These are phyloP conservation scores for Sphecodes monilicornis DNA, from an alignment of 2,888 invertebrate species.

Conservation along the genomic window DNA sequence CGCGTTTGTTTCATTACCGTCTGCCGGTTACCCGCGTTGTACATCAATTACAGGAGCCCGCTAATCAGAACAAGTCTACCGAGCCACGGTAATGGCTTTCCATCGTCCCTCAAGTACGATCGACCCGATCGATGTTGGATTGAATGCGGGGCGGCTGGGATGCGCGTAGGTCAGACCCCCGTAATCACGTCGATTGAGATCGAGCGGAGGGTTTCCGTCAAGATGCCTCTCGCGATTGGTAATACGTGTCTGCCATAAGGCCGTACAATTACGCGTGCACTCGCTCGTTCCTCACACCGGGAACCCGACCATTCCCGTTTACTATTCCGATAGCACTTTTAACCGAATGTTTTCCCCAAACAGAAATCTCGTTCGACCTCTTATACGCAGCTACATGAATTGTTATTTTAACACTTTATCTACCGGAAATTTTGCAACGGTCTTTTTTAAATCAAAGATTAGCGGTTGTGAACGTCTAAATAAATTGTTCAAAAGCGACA, in stretches of 20 bases:
- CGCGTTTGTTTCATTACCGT: conserved; percentile 55
- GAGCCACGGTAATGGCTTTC: conserved; percentile 63
- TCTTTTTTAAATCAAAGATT: too few relatives aligned
- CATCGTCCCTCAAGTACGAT: conserved; percentile 62
- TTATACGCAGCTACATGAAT: neutral
- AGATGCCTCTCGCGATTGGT: conserved; percentile 52
- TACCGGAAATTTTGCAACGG: too few relatives aligned
- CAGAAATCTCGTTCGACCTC: neutral
- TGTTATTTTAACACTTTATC: too few relatives aligned
- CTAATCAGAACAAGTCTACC: conserved; percentile 67
- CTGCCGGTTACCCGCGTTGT: conserved; percentile 51
- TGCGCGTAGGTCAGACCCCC: conserved; percentile 48
- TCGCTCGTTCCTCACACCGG: conserved; percentile 24
- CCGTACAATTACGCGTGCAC: conserved; percentile 44
- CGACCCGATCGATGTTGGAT: conserved; percentile 62
- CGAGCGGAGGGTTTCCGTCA: conserved; percentile 58
- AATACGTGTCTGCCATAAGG: conserved; percentile 41
- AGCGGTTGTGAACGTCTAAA: too few relatives aligned
- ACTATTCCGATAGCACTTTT: neutral
- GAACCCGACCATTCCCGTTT: conserved; percentile 22
- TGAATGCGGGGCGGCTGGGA: conserved; percentile 42
- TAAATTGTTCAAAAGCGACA: too few relatives aligned
- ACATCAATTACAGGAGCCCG: conserved; percentile 64
- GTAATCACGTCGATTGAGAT: conserved; percentile 71
- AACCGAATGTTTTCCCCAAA: neutral